Evolutionary conservation across 2,888 invertebrate species (phyloP), one percentile per base, ranked within the genome.

Genomic region (Polydrusus pterygomalis): DNA sequence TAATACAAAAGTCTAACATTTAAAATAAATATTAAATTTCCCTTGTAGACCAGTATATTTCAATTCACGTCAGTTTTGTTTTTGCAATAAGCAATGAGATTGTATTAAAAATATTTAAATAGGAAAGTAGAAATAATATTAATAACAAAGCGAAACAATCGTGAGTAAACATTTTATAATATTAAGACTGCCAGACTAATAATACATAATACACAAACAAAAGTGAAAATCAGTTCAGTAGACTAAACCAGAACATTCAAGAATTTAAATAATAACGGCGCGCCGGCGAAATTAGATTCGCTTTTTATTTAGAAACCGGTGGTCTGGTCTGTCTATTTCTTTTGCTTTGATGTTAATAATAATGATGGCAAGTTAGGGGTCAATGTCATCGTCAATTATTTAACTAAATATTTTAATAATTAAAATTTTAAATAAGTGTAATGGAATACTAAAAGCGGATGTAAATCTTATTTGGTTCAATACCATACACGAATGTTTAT

Each of bases 341-440:
- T 56, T 56, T 9, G 15, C 15, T 34, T 34, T 56, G 15, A 9
- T 34, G 15, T 15, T 15, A 56, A 56, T 3, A 25, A 25, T 56
- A n/a, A 56, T 56, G 34, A 56, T 15, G 15, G 56, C 9, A 34
- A 34, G 1, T 56, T 56, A n/a, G 34, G 34, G 56, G 56, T 56
- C 34, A 56, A 34, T 20, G 34, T 8, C 15, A 34, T 56, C 1
- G 34, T 9, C 9, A 30, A 56, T n/a, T n/a, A n/a, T 56, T 56
- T 56, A 56, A 56, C n/a, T n/a, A n/a, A n/a, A 56, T 56, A 56
- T 56, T n/a, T 56, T 13, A 56, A 34, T 20, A 56, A 15, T 56
- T 56, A 34, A 34, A 34, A 34, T 3, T 54, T n/a, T n/a, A 54
- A 54, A 30, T 9, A 13, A 11, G 54, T 54, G 56, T 25, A 9